These are phyloP conservation scores for Panthera tigris DNA, from an alignment of 2,113 vertebrate species.

Conservation along the genomic window DNA sequence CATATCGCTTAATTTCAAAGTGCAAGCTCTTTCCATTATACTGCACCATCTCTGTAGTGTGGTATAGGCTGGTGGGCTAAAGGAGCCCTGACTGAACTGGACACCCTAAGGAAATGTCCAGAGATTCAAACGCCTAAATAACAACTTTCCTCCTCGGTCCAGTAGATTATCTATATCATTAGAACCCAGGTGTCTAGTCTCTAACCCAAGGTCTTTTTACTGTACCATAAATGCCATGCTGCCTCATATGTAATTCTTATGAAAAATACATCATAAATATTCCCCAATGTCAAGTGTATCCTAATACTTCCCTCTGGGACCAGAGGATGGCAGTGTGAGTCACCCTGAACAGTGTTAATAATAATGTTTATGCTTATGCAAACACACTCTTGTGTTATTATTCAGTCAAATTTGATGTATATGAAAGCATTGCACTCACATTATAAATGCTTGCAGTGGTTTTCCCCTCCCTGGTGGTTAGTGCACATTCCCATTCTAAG, in stretches of 20 bases:
- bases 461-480: neutral
- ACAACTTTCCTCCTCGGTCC: constrained; percentile 8
- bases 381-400: constrained; percentile 23
- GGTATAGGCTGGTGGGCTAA: neutral
- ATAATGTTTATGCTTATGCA: constrained; percentile 43
- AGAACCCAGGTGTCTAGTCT: neutral
- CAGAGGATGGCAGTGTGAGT: constrained; percentile 47
- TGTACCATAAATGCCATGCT: neutral
- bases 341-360: constrained; percentile 10
- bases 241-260: neutral
- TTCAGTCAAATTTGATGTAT: neutral
- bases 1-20: neutral
- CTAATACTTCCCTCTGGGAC: neutral
- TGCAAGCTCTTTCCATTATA: neutral
- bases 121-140: neutral
- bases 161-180: neutral
- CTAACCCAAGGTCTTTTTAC: neutral
- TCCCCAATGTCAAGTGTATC: neutral
- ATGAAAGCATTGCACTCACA: neutral
- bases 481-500: neutral
- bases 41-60: neutral
- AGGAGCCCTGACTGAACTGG: neutral
- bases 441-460: neutral
- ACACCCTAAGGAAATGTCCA: neutral
- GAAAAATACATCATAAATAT: constrained; percentile 6